Conservation (phyloP, 2,113 vertebrate genomes). For the Mormyrus lacerda region DNA sequence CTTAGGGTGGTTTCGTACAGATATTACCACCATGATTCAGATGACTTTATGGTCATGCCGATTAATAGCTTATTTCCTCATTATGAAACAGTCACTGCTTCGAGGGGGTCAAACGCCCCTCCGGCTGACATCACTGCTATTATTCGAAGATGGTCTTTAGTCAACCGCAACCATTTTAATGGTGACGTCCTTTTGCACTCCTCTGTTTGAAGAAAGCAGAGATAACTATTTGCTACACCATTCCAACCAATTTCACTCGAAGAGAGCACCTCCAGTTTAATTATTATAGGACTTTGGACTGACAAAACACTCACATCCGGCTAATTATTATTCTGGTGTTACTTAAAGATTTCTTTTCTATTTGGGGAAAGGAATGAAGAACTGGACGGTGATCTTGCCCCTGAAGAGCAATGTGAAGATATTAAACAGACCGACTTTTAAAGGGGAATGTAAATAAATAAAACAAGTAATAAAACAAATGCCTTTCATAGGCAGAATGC, state of each 20-base stretch:
- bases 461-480: neutral
- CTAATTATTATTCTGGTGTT: neutral
- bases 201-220: neutral
- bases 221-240: neutral
- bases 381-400: no score
- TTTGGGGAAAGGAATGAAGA: neutral
- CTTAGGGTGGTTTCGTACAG: neutral
- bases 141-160: neutral
- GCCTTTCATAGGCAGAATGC: neutral
- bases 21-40: neutral
- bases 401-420: neutral
- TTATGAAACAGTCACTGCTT: neutral
- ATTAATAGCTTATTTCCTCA: neutral
- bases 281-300: neutral
- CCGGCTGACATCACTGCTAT: neutral
- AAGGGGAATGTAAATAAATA: neutral
- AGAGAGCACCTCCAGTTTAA: neutral
- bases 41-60: neutral
- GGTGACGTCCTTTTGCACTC: neutral
- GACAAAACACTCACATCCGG: neutral
- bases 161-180: neutral
- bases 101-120: neutral
- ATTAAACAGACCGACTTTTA: constrained; percentile 11
- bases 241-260: neutral
- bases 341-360: neutral